These are phyloP conservation scores for Elysia crispata DNA, from an alignment of 2,888 invertebrate species.

Conservation along the genomic window DNA sequence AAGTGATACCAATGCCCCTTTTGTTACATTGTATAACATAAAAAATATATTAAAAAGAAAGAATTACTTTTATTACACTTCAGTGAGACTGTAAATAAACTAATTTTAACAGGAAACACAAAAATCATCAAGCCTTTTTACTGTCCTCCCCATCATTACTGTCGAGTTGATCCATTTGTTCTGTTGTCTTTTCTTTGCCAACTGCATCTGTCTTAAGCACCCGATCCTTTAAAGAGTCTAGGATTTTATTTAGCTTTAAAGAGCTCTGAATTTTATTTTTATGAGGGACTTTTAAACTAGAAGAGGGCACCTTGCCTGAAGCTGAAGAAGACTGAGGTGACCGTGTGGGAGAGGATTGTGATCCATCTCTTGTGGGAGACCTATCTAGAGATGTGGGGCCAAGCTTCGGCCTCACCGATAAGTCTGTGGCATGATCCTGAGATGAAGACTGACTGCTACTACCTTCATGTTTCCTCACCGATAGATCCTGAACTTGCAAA, in stretches of 20 bases:
- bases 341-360: constrained; percentile 14
- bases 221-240: constrained; percentile 68
- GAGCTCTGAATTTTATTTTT: constrained; percentile 70
- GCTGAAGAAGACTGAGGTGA: constrained; percentile 1
- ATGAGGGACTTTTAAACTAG: constrained; percentile 38
- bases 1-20: neutral
- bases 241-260: constrained; percentile 66
- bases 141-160: neutral
- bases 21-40: neutral
- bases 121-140: neutral
- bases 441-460: constrained; percentile 6
- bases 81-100: neutral
- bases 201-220: constrained; percentile 69
- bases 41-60: neutral
- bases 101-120: too few relatives aligned
- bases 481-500: constrained; percentile 46
- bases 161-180: neutral
- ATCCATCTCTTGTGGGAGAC: neutral
- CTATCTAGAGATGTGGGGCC: constrained; percentile 39
- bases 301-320: constrained; percentile 21
- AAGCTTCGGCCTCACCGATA: constrained; percentile 65
- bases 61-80: neutral
- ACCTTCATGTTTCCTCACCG: constrained; percentile 42
- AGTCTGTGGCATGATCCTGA: constrained; percentile 67
- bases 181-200: constrained; percentile 10